These are phyloP conservation scores for Drosophila testacea DNA, from an alignment of 2,888 invertebrate species.

Conservation along the genomic window DNA sequence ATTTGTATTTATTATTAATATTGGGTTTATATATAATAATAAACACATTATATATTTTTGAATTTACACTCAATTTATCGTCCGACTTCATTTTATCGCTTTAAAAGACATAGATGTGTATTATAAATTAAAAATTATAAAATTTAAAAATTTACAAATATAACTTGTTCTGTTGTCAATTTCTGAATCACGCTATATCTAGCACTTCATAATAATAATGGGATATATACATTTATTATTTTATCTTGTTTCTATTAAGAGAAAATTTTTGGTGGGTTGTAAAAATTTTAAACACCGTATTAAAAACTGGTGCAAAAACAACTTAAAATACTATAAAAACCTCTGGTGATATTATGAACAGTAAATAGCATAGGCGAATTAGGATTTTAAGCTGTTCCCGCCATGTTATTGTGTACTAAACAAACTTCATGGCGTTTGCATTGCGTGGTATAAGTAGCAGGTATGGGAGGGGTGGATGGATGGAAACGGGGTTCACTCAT, in stretches of 20 bases:
- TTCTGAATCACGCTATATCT: too few species aligned
- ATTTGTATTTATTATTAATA: too few species aligned
- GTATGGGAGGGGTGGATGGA: not conserved
- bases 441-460: not conserved
- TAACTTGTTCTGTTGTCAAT: too few species aligned
- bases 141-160: too few species aligned
- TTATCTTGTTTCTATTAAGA: slow-evolving; percentile 4
- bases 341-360: slow-evolving; percentile 11
- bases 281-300: slow-evolving; percentile 44
- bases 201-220: too few species aligned
- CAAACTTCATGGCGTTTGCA: slow-evolving; percentile 28
- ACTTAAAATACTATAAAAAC: slow-evolving; percentile 28
- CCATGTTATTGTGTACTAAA: slow-evolving; percentile 12
- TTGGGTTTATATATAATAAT: too few species aligned
- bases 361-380: slow-evolving; percentile 20
- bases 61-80: too few species aligned
- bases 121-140: too few species aligned
- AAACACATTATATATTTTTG: too few species aligned
- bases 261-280: slow-evolving; percentile 12
- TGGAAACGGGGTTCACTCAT: slow-evolving; percentile 22
- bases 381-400: slow-evolving; percentile 23
- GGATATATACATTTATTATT: not conserved
- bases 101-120: too few species aligned
- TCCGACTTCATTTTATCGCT: too few species aligned
- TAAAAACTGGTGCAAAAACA: slow-evolving; percentile 31